Evolutionary conservation across 2,888 invertebrate species (phyloP).

Genomic region (Drosophila ustulata): DNA sequence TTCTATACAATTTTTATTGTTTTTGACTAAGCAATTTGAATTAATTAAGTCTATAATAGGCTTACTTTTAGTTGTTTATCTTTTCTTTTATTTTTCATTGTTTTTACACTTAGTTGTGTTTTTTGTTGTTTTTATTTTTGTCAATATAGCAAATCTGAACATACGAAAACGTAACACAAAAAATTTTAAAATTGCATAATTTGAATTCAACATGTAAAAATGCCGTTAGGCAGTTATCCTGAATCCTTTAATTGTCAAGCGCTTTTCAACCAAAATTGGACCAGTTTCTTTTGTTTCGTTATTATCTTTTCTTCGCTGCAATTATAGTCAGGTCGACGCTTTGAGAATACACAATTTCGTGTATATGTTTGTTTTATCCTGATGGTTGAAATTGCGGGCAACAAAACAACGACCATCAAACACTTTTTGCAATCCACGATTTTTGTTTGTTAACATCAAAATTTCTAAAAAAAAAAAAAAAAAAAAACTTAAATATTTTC

Average conservation of each 20-base stretch:
- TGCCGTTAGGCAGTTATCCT: constrained; percentile 47
- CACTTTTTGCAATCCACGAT: constrained; percentile 38
- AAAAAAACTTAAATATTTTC: constrained; percentile 50
- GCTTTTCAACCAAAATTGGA: neutral
- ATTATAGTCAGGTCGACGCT: constrained; percentile 20
- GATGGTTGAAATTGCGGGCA: constrained; percentile 25
- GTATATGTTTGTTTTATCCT: neutral
- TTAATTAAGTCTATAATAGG: constrained; percentile 80
- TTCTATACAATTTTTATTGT: constrained; percentile 75
- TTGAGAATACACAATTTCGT: constrained; percentile 8
- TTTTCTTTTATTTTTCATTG: constrained; percentile 10
- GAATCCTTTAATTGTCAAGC: neutral
- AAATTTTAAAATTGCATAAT: constrained; percentile 27
- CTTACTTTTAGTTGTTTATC: constrained; percentile 61
- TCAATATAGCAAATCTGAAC: constrained; percentile 33
- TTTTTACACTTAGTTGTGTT: constrained; percentile 23
- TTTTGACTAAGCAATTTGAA: constrained; percentile 78
- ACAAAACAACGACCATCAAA: constrained; percentile 20
- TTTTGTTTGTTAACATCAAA: constrained; percentile 59
- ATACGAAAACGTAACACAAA: constrained; percentile 54
- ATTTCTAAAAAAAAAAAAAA: constrained; percentile 57
- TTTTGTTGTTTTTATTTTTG: constrained; percentile 32
- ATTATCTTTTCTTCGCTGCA: constrained; percentile 16
- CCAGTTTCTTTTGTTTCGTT: neutral
- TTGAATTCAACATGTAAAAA: constrained; percentile 61